These are phyloP conservation scores for Hippoglossus stenolepis DNA, from an alignment of 2,113 vertebrate species.

Conservation along the genomic window DNA sequence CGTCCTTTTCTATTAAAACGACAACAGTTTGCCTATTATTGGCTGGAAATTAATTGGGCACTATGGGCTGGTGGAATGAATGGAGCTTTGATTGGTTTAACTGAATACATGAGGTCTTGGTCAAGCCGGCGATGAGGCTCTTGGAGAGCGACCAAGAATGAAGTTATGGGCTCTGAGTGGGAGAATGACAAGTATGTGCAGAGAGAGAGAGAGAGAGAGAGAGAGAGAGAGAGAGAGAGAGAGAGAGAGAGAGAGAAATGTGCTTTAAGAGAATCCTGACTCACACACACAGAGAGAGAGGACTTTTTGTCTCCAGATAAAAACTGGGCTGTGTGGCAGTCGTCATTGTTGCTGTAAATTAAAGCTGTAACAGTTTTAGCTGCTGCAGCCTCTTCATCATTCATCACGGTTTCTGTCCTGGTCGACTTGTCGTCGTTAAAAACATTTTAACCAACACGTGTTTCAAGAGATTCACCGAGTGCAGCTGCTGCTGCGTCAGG, in stretches of 20 bases:
- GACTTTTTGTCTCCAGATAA: neutral
- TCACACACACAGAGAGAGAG: neutral
- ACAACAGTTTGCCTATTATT: slow-evolving; percentile 70
- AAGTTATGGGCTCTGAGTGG: slow-evolving; percentile 53
- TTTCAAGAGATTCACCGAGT: too few relatives aligned
- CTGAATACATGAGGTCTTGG: slow-evolving; percentile 63
- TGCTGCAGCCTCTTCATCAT: too few relatives aligned
- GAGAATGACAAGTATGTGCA: slow-evolving; percentile 37
- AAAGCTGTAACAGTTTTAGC: too few relatives aligned
- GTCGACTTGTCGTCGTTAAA: too few relatives aligned
- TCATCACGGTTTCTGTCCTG: too few relatives aligned
- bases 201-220: neutral
- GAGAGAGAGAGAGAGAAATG: neutral
- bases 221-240: neutral
- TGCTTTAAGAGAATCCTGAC: neutral
- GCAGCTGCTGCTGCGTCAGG: too few relatives aligned
- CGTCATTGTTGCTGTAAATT: too few relatives aligned
- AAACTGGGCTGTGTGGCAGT: too few relatives aligned
- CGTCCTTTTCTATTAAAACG: slow-evolving; percentile 48
- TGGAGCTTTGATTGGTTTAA: slow-evolving; percentile 70
- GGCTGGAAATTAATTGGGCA: slow-evolving; percentile 66
- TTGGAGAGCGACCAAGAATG: slow-evolving; percentile 57
- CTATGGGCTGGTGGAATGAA: slow-evolving; percentile 63
- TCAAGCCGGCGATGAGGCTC: slow-evolving; percentile 49
- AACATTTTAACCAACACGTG: too few relatives aligned